Conservation (phyloP, 2,888 invertebrate species). For the Aelia acuminata region DNA sequence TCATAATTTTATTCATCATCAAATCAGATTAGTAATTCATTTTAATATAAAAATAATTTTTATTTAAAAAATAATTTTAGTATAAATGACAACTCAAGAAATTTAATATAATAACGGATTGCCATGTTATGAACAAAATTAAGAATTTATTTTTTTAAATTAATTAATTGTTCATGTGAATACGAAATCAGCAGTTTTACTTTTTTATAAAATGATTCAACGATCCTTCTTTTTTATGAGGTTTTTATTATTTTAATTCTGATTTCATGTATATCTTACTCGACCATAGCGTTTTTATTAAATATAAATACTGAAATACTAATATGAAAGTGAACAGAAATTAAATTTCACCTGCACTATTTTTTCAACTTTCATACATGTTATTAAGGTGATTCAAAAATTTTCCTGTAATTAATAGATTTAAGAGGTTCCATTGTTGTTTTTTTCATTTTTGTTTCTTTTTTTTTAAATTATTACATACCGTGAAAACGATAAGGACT, state of each 20-base stretch:
- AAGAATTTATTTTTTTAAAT: background rate
- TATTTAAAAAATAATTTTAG: background rate
- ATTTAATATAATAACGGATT: background rate
- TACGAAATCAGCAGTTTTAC: no score
- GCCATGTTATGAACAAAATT: background rate
- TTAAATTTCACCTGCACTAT: background rate
- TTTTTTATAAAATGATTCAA: no score
- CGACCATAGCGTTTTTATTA: background rate
- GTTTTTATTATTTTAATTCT: background rate
- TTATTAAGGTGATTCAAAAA: background rate
- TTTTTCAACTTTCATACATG: background rate
- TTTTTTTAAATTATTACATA: background rate
- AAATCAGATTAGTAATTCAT: background rate
- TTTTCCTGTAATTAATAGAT: background rate
- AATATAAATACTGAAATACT: background rate
- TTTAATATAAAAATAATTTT: background rate
- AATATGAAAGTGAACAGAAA: background rate
- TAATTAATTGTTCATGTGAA: no score
- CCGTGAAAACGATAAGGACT: background rate
- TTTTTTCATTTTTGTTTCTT: background rate
- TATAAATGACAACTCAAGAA: background rate
- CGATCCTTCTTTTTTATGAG: no score
- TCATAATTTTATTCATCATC: background rate
- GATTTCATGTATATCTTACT: background rate
- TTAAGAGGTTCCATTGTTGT: slow-evolving; percentile 13